Percentiles rank a stretch among this genome's conserved stretches.
phyloP scores from a whole-genome alignment of 2,888 invertebrate species.

The Timandra comae region DNA sequence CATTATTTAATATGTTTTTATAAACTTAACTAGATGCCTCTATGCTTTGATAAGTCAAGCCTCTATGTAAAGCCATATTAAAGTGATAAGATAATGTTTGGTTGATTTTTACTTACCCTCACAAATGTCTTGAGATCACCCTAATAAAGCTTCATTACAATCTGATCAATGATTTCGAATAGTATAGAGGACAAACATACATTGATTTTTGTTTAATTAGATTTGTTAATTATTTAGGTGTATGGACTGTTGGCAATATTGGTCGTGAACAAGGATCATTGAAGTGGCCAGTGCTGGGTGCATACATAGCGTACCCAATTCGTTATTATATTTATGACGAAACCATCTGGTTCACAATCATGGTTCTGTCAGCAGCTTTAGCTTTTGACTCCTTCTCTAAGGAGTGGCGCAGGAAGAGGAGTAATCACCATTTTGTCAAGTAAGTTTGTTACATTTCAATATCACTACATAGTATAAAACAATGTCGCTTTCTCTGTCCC shows the following conservation, averaged over 20 bases:
- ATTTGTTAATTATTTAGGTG: conserved; percentile 82
- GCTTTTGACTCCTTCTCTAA: conserved; percentile 87
- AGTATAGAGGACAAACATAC: too few species aligned
- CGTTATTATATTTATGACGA: conserved; percentile 86
- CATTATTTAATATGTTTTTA: neutral
- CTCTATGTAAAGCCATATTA: neutral
- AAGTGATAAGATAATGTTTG: neutral
- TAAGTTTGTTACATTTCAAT: too few species aligned
- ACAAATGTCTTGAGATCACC: neutral
- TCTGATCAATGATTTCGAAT: too few species aligned
- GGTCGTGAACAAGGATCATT: conserved; percentile 87
- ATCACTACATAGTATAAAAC: too few species aligned
- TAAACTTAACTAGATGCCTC: neutral
- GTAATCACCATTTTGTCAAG: conserved; percentile 48
- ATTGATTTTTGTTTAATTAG: too few species aligned
- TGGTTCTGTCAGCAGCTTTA: conserved; percentile 80
- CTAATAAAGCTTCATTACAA: too few species aligned
- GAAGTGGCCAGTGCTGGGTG: conserved; percentile 81
- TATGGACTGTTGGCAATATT: conserved; percentile 93
- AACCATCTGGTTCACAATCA: conserved; percentile 80
- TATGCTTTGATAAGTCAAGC: neutral
- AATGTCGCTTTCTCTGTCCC: too few species aligned
- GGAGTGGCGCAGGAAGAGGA: conserved; percentile 84
- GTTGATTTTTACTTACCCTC: neutral
- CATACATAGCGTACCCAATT: conserved; percentile 80